These are phyloP conservation scores for Ceryle rudis DNA, from an alignment of 2,797 vertebrate genomes.

Conservation along the genomic window DNA sequence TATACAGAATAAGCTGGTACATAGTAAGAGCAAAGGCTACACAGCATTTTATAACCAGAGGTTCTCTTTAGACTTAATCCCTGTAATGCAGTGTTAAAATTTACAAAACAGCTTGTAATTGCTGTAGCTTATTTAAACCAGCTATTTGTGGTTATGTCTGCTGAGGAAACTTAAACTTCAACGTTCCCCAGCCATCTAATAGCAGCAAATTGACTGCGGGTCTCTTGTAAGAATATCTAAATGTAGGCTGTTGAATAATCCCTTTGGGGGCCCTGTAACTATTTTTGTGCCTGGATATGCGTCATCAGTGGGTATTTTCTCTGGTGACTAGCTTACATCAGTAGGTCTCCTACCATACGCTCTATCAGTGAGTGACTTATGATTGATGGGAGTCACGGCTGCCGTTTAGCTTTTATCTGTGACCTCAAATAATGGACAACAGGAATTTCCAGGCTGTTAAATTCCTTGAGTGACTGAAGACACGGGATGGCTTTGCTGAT, in stretches of 20 bases:
- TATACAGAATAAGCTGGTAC: neutral
- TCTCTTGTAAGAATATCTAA: conserved; percentile 91
- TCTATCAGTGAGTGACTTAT: conserved; percentile 90
- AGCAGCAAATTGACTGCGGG: conserved; percentile 78
- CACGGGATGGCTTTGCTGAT: conserved; percentile 85
- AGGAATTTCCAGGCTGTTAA: conserved; percentile 87
- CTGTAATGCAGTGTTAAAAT: conserved; percentile 67
- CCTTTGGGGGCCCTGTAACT: conserved; percentile 93
- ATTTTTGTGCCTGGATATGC: conserved; percentile 99
- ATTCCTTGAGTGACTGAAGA: conserved; percentile 88
- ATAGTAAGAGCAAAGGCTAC: neutral
- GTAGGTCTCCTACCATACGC: conserved; percentile 96
- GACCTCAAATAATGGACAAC: conserved; percentile 87
- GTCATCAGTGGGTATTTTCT: conserved; percentile 99
- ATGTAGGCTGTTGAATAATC: conserved; percentile 99
- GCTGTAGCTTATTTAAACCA: conserved; percentile 73
- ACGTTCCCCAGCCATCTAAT: conserved; percentile 72
- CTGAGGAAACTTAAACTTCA: conserved; percentile 78
- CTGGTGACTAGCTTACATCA: conserved; percentile 99
- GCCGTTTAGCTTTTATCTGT: conserved; percentile 82
- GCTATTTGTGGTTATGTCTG: conserved; percentile 79
- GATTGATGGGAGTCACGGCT: conserved; percentile 92
- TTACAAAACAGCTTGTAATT: conserved; percentile 71
- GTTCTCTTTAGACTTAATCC: conserved; percentile 51
- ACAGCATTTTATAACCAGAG: conserved; percentile 45